Percentiles rank a stretch among this genome's conserved stretches.
Evolutionary conservation across 1,140 invertebrate genomes (phyloP).

Genomic region (Drosophila tsacasi): DNA sequence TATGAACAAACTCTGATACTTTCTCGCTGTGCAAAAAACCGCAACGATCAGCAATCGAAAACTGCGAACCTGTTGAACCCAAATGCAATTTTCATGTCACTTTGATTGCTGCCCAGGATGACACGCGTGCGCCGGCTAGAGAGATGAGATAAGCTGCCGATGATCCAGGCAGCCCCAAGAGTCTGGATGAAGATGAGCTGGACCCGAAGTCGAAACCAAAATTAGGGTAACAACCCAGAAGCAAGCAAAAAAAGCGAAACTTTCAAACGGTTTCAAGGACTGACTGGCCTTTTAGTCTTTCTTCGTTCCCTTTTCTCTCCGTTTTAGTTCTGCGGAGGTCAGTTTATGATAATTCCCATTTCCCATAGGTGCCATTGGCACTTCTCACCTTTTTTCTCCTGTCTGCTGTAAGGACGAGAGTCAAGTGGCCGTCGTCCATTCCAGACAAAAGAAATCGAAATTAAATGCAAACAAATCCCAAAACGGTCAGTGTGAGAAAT

Average conservation of each 20-base stretch:
- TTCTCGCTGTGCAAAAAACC: slow-evolving; percentile 3
- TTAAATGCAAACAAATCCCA: slow-evolving; percentile 80
- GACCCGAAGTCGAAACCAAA: slow-evolving; percentile 28
- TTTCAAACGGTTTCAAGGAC: slow-evolving; percentile 83
- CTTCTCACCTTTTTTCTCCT: slow-evolving; percentile 46
- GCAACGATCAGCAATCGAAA: slow-evolving; percentile 51
- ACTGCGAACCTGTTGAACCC: slow-evolving; percentile 79
- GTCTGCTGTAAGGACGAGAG: slow-evolving; percentile 59
- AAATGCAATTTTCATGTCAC: slow-evolving; percentile 84
- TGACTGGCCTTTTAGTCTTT: slow-evolving; percentile 16
- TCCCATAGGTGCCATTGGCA: slow-evolving; percentile 78
- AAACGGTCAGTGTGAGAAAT: slow-evolving; percentile 72
- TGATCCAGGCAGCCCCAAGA: slow-evolving; percentile 42
- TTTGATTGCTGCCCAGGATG: slow-evolving; percentile 83
- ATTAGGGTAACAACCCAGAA: slow-evolving; percentile 73
- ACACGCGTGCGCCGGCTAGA: slow-evolving; percentile 77
- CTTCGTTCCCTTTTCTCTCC: slow-evolving; percentile 9
- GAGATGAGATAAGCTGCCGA: slow-evolving; percentile 68
- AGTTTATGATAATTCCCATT: slow-evolving; percentile 74
- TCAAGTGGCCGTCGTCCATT: slow-evolving; percentile 58
- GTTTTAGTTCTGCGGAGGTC: slow-evolving; percentile 53
- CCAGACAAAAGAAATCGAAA: slow-evolving; percentile 68
- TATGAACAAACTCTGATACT: not conserved
- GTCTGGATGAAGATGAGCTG: slow-evolving; percentile 56
- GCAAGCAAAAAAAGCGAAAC: slow-evolving; percentile 69